These are phyloP conservation scores for Phacellophora camtschatica DNA, from an alignment of 30 jellyfish, hydroid and myxozoan genomes.

Conservation along the genomic window DNA sequence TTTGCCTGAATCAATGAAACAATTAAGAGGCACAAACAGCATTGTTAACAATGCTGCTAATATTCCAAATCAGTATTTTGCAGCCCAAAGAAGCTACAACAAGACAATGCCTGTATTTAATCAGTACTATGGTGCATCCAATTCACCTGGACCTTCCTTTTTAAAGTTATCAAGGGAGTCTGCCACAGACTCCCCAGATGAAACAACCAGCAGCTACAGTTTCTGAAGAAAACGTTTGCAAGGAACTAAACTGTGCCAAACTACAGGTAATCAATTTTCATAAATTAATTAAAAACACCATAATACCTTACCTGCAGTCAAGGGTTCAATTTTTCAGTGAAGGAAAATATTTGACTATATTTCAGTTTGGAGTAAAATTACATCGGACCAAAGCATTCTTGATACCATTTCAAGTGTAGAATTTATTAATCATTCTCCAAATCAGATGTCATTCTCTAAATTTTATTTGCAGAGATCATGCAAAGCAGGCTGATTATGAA, in stretches of 20 bases:
- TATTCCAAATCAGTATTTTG: neutral
- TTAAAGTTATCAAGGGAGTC: neutral
- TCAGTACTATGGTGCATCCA: neutral
- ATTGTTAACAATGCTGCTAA: neutral
- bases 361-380: neutral
- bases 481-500: neutral
- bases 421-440: neutral
- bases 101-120: neutral
- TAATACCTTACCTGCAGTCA: neutral
- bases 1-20: neutral
- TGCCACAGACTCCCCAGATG: neutral
- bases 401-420: neutral
- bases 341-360: neutral
- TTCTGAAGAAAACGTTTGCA: neutral
- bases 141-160: neutral
- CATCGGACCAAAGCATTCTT: neutral
- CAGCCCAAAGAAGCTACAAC: neutral
- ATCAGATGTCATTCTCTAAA: neutral
- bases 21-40: too few species aligned
- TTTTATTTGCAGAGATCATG: neutral
- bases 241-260: neutral
- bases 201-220: neutral
- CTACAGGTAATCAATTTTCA: neutral
- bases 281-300: neutral
- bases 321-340: neutral